These are phyloP conservation scores for Zhuqinia jingwanae DNA, from an alignment of 2,888 invertebrate species.

Conservation along the genomic window DNA sequence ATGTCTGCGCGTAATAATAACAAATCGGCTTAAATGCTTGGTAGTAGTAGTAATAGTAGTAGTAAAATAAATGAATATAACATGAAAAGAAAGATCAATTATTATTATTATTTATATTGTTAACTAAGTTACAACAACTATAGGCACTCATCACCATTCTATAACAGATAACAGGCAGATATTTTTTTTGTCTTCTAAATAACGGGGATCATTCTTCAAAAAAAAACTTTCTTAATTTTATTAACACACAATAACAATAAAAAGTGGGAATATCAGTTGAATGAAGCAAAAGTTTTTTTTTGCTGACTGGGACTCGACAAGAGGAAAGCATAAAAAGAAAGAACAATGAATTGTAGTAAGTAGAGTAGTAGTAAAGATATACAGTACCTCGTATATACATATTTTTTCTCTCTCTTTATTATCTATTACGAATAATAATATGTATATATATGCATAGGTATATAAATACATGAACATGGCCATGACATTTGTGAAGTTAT, in stretches of 20 bases:
- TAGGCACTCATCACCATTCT: background rate
- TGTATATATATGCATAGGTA: background rate
- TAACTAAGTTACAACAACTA: background rate
- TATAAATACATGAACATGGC: background rate
- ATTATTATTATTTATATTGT: slow-evolving; percentile 2
- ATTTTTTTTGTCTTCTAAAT: background rate
- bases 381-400: too few relatives aligned
- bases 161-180: too few relatives aligned
- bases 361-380: too few relatives aligned
- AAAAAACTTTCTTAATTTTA: slow-evolving; percentile 26
- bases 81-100: background rate
- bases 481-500: slow-evolving; percentile 24
- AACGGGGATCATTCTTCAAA: slow-evolving; percentile 13
- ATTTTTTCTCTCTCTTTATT: too few relatives aligned
- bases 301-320: too few relatives aligned
- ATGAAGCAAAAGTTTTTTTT: slow-evolving; percentile 4
- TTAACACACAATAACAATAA: slow-evolving; percentile 10
- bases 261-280: slow-evolving; percentile 11
- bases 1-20: too few relatives aligned
- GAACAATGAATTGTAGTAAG: slow-evolving; percentile 5
- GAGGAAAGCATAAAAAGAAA: slow-evolving; percentile 4
- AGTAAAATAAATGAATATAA: slow-evolving; percentile 8
- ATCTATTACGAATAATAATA: background rate
- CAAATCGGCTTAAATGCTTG: background rate
- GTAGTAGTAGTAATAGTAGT: too few relatives aligned